These are phyloP conservation scores for Cecropterus lyciades DNA, from an alignment of 1,140 invertebrate genomes.

Conservation along the genomic window DNA sequence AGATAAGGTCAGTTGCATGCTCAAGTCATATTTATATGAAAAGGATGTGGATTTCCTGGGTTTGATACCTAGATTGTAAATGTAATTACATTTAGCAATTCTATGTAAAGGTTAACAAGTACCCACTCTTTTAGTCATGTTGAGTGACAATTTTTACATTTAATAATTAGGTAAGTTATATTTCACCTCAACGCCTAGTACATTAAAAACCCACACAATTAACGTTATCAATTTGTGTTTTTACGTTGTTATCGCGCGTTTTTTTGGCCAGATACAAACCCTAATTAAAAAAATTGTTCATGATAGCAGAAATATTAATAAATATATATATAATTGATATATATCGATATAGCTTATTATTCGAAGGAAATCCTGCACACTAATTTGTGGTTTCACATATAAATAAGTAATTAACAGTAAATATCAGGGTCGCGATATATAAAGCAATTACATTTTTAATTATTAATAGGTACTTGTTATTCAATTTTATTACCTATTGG, in stretches of 20 bases:
- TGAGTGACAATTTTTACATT: neutral
- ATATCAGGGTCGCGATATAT: conserved; percentile 5
- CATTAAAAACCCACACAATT: neutral
- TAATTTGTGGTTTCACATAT: conserved; percentile 16
- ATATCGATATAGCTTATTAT: no score
- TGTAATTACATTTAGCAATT: conserved; percentile 1
- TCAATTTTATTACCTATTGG: neutral
- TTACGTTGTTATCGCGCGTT: neutral
- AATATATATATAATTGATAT: neutral
- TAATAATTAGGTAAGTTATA: neutral
- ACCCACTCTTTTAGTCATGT: neutral
- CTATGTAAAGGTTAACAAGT: conserved; percentile 8
- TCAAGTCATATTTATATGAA: neutral
- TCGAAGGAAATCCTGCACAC: conserved; percentile 13
- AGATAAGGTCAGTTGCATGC: no score
- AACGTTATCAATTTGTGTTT: neutral
- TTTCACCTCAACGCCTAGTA: neutral
- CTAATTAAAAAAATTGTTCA: neutral
- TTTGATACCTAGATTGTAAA: conserved; percentile 1
- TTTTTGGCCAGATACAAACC: neutral
- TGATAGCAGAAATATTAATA: neutral
- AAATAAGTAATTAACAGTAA: conserved; percentile 11
- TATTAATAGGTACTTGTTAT: neutral
- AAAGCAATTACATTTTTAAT: neutral
- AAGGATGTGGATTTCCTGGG: conserved; percentile 7